These are phyloP conservation scores for Burhinus bistriatus DNA, from an alignment of 2,113 vertebrate genomes.

Conservation along the genomic window DNA sequence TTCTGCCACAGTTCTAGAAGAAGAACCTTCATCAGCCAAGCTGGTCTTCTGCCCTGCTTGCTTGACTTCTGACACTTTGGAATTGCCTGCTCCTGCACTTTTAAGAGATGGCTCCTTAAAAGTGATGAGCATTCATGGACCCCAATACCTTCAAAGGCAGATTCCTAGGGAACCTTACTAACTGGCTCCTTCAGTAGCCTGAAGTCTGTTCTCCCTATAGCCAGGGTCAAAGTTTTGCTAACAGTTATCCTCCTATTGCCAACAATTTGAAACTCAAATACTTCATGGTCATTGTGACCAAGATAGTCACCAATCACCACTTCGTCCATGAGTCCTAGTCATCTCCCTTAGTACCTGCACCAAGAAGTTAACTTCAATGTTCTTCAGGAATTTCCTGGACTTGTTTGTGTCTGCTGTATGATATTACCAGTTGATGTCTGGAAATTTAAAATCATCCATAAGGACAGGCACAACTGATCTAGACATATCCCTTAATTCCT, in stretches of 20 bases:
- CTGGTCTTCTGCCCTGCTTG: not conserved
- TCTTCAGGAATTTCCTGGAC: not conserved
- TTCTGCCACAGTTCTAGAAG: not conserved
- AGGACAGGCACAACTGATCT: not conserved
- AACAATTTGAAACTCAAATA: not conserved
- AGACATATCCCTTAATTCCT: not conserved
- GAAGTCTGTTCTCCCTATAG: not conserved
- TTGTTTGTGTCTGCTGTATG: not conserved
- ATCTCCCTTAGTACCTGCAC: rapidly evolving
- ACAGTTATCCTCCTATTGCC: not conserved
- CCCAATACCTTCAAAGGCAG: not conserved
- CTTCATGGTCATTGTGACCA: not conserved
- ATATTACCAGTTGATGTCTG: not conserved
- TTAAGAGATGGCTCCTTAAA: not conserved
- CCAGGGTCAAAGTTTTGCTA: not conserved
- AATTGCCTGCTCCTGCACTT: not conserved
- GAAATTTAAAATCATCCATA: not conserved
- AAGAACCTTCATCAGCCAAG: no score
- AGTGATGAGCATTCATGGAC: not conserved
- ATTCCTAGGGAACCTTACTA: not conserved
- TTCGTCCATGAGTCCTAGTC: not conserved
- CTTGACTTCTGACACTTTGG: not conserved
- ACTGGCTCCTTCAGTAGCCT: not conserved
- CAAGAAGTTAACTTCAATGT: not conserved
- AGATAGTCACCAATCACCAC: not conserved